Base-by-base conservation (phyloP, 2,888 invertebrate genomes). In the Philhelius pedissequus region DNA sequence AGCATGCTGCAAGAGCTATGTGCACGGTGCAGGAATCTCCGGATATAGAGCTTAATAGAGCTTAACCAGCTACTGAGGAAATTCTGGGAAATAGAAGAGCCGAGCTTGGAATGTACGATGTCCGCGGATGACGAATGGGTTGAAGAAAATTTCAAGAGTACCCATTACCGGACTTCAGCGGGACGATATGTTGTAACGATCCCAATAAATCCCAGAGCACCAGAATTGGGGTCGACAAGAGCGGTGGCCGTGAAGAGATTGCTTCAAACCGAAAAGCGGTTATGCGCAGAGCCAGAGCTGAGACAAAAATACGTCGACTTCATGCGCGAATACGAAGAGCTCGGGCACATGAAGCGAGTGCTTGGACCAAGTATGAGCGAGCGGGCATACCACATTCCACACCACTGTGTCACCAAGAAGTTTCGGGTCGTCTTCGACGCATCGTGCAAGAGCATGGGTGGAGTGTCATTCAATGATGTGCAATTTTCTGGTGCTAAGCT, bases 131-230 rank as follows among this genome's bases (percentile, higher is more conserved):
- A 76, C 11, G 15, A 76, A 52, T 69, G 40, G 76, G 69, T 54
- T 6, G 62, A 77, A 27, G 7, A 60, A 2, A 60, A 69, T n/a
- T 69, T 77, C 18, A 7, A 15, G 22, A 25, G 18, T 11, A 69
- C 58, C 3, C 22, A 68, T n/a, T 45, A n/a, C 7, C 50, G 68
- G 0, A 50, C 58, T 13, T 3, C 38, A 20, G 30, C 76, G 4
- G 76, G 76, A 3, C 35, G 75, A 20, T 66, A 75, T 13, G 66
- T 66, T 0, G 64, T 75, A 0, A 66, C 56, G 9, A 60, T 68
- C 3, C 68, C 58, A 3, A 30, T 68, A 4, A 30, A 7, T 22
- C 25, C 48, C 13, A 5, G 30, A 2, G 30, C 22, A 5, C 18
- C 52, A 6, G 22, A 13, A 1, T 18, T 68, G 30, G 76, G 60